phyloP scores from a whole-genome alignment of 2,888 invertebrate species.

The Athalia rosae region DNA sequence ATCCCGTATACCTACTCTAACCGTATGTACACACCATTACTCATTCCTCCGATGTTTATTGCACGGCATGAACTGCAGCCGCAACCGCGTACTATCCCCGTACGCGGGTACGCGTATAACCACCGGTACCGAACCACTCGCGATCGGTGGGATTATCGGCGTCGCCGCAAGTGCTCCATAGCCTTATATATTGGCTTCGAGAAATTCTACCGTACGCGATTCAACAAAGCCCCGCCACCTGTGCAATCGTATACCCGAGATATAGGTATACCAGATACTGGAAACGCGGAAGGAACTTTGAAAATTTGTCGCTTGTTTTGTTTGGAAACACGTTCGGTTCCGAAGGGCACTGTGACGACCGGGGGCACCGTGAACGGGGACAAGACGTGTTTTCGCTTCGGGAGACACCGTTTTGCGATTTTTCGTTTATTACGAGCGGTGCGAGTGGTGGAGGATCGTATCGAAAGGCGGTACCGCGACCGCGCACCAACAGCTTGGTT shows the following conservation, averaged over 20 bases:
- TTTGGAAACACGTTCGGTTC: no score
- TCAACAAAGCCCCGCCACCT: no score
- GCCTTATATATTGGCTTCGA: not conserved
- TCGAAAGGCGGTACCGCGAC: not conserved
- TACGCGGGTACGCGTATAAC: not conserved
- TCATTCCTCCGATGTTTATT: constrained; percentile 56
- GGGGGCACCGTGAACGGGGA: not conserved
- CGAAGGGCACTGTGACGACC: not conserved
- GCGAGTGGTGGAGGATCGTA: not conserved
- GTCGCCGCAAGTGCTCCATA: constrained; percentile 12
- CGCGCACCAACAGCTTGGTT: constrained; percentile 35
- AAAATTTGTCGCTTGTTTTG: no score
- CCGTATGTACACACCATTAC: constrained; percentile 63
- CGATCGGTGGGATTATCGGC: constrained; percentile 8
- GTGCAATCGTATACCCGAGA: no score
- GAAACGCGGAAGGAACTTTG: no score
- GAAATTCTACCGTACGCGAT: no score
- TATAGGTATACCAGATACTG: no score
- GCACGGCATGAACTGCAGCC: constrained; percentile 48
- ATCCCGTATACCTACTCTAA: not conserved
- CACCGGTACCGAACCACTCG: constrained; percentile 5
- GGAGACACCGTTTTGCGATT: constrained; percentile 26
- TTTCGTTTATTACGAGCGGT: constrained; percentile 10
- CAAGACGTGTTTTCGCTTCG: constrained; percentile 10
- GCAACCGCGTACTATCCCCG: constrained; percentile 3